Evolutionary conservation across 2,888 invertebrate genomes (phyloP).

Genomic region (Galerucella nymphaeae): DNA sequence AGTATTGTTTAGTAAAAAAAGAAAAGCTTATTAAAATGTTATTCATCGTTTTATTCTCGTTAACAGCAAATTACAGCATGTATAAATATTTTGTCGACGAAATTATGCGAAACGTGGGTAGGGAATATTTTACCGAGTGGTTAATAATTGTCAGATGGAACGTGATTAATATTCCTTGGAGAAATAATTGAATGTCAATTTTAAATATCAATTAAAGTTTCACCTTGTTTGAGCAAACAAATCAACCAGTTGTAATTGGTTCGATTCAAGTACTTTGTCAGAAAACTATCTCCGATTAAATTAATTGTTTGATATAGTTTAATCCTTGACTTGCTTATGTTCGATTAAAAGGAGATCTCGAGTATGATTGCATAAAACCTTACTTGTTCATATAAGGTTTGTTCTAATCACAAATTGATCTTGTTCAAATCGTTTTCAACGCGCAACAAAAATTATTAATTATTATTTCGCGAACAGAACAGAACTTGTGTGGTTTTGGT

Average conservation of each 20-base stretch:
- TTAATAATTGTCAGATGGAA: slow-evolving; percentile 16
- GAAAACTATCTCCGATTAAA: slow-evolving; percentile 6
- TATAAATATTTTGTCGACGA: slow-evolving; percentile 21
- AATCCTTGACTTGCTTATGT: slow-evolving; percentile 1
- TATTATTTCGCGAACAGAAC: too few species aligned
- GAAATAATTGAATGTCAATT: slow-evolving; percentile 25
- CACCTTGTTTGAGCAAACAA: slow-evolving; percentile 16
- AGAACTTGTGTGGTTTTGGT: too few species aligned
- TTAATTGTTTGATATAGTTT: background rate
- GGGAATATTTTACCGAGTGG: slow-evolving; percentile 21
- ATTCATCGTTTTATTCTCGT: slow-evolving; percentile 7
- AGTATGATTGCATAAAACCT: background rate
- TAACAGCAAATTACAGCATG: slow-evolving; percentile 18
- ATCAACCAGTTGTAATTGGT: slow-evolving; percentile 10
- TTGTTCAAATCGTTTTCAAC: too few species aligned
- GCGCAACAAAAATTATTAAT: too few species aligned
- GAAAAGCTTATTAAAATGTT: background rate
- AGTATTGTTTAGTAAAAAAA: background rate
- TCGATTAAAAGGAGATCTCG: background rate
- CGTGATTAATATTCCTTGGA: slow-evolving; percentile 22
- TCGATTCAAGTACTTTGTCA: slow-evolving; percentile 9
- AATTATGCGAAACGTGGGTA: slow-evolving; percentile 27
- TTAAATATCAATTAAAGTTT: slow-evolving; percentile 19
- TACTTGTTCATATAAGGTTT: background rate
- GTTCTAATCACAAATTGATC: too few species aligned